phyloP scores from a whole-genome alignment of 2,888 invertebrate species.

The Miltochrista miniata region DNA sequence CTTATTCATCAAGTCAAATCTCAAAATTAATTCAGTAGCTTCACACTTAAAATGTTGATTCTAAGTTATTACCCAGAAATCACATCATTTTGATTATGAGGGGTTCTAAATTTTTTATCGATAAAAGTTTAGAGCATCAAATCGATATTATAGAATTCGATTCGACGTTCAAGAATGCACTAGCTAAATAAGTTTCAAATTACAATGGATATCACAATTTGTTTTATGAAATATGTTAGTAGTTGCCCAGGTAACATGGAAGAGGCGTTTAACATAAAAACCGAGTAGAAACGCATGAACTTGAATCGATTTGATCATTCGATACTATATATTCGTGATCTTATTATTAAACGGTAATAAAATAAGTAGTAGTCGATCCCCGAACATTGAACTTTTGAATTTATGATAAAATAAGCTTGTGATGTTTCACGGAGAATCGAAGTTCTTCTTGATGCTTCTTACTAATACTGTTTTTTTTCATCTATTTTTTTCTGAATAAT shows the following conservation, averaged over 20 bases:
- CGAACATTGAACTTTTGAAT: slow-evolving; percentile 22
- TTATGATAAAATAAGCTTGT: neutral
- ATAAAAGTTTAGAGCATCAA: slow-evolving; percentile 18
- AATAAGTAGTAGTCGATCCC: slow-evolving; percentile 26
- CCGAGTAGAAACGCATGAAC: slow-evolving; percentile 16
- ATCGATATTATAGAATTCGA: slow-evolving; percentile 23
- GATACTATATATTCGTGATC: slow-evolving; percentile 36
- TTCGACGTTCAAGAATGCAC: slow-evolving; percentile 32
- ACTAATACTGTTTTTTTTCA: no score
- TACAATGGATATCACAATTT: slow-evolving; percentile 65
- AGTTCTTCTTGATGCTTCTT: no score
- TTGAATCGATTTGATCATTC: slow-evolving; percentile 31
- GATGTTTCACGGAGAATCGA: no score
- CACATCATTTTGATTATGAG: slow-evolving; percentile 9
- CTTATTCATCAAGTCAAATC: slow-evolving; percentile 20
- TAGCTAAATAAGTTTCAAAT: slow-evolving; percentile 53
- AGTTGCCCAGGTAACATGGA: slow-evolving; percentile 49
- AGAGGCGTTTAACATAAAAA: slow-evolving; percentile 55
- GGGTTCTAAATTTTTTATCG: slow-evolving; percentile 24
- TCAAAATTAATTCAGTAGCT: slow-evolving; percentile 32
- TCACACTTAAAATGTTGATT: slow-evolving; percentile 22
- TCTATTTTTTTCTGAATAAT: no score
- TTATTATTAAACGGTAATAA: slow-evolving; percentile 40
- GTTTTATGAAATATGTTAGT: slow-evolving; percentile 60
- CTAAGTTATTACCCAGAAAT: slow-evolving; percentile 29